Evolutionary conservation across 1,140 invertebrate species (phyloP), one percentile per base, ranked within the genome.

Genomic region (Steinernema feltiae): DNA sequence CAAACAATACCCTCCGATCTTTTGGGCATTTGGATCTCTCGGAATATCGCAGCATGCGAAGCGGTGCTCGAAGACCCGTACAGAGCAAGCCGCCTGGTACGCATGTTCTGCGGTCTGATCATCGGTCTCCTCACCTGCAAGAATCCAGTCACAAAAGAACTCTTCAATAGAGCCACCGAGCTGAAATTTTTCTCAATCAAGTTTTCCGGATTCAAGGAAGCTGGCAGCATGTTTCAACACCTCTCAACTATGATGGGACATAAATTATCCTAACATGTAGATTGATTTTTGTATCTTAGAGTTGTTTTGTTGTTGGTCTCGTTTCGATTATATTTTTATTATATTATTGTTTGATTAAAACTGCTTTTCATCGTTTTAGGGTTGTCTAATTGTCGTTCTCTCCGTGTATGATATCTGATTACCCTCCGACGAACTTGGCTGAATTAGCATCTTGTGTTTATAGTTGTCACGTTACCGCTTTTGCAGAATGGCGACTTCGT

Each of bases 401-500:
- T n/a, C n/a, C n/a, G n/a, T n/a, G n/a, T n/a, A n/a, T n/a, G n/a
- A n/a, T n/a, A n/a, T n/a, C n/a, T n/a, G n/a, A n/a, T n/a, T n/a
- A n/a, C n/a, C n/a, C n/a, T n/a, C n/a, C n/a, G n/a, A n/a, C n/a
- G n/a, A n/a, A n/a, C n/a, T n/a, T n/a, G n/a, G n/a, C n/a, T n/a
- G n/a, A n/a, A n/a, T n/a, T n/a, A n/a, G n/a, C n/a, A n/a, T n/a
- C n/a, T n/a, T n/a, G n/a, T n/a, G n/a, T n/a, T n/a, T n/a, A n/a
- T n/a, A n/a, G n/a, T n/a, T 63, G 7, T 21, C 41, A 46, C 7
- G n/a, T 46, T 46, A 12, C 7, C 41, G 7, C 41, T 46, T n/a
- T 12, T 63, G 2, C 15, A 77, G 73, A 30, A 63, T 76, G 74
- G 24, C 29, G 12, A 31, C 72, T 32, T 41, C 74, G 32, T 77